Percentiles rank a stretch among this genome's conserved stretches.
phyloP scores from a whole-genome alignment of 1,140 invertebrate species.

The Drosophila truncata region DNA sequence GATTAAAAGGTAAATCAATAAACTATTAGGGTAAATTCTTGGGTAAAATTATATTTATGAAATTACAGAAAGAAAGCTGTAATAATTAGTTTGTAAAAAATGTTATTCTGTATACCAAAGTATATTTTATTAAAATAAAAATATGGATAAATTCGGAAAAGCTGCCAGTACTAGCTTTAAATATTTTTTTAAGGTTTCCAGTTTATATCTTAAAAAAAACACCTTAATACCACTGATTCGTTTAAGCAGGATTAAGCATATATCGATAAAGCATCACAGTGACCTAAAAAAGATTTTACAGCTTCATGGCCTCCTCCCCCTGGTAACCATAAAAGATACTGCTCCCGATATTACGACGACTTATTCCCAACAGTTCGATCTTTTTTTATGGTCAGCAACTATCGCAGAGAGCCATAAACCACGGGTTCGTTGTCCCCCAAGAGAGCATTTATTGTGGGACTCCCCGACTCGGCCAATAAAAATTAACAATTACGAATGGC shows the following conservation, averaged over 20 bases:
- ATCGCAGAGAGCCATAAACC: slow-evolving; percentile 54
- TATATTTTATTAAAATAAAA: not conserved
- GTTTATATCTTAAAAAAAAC: not conserved
- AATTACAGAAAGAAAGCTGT: not conserved
- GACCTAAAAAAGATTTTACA: slow-evolving; percentile 22
- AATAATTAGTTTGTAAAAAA: no score
- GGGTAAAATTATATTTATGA: no score
- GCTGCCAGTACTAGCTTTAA: not conserved
- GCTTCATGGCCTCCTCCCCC: not conserved
- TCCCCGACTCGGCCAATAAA: slow-evolving; percentile 52
- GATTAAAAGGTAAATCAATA: not conserved
- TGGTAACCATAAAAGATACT: slow-evolving; percentile 23
- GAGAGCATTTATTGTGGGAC: slow-evolving; percentile 13
- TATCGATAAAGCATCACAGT: not conserved
- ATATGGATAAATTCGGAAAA: not conserved
- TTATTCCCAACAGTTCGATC: slow-evolving; percentile 31
- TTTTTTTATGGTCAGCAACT: slow-evolving; percentile 40
- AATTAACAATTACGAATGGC: slow-evolving; percentile 61
- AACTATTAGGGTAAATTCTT: not conserved
- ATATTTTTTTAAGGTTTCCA: no score
- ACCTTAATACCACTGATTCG: not conserved
- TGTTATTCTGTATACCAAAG: not conserved
- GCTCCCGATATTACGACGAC: slow-evolving; percentile 14
- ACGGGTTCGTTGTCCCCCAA: slow-evolving; percentile 47
- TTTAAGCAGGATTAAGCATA: not conserved